A percentile compares a stretch with the other conserved stretches of the same genome.
Evolutionary conservation across 2,888 invertebrate genomes (phyloP).

Genomic region (Sussaba pulchella): DNA sequence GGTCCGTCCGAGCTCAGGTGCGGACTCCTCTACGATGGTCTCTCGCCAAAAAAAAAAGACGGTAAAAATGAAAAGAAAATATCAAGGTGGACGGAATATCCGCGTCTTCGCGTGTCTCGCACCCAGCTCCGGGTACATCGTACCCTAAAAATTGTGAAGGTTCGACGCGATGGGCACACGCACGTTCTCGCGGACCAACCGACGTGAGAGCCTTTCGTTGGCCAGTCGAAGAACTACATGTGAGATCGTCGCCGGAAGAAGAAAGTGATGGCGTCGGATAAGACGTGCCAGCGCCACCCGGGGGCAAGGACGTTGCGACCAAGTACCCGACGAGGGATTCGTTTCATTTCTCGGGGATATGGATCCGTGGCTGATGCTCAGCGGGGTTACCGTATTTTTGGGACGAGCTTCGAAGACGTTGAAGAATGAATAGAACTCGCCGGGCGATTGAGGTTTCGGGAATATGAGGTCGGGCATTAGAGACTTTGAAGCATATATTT

Average conservation of each 20-base stretch:
- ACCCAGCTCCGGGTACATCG: background rate
- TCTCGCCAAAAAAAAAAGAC: background rate
- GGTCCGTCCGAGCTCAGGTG: background rate
- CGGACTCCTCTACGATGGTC: background rate
- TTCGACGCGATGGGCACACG: constrained; percentile 61
- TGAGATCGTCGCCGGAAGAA: constrained; percentile 15
- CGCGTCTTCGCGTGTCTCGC: constrained; percentile 68
- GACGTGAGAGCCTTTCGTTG: constrained; percentile 45
- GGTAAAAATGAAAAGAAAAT: constrained; percentile 68
- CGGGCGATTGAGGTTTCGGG: too few relatives aligned
- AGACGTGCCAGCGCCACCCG: too few relatives aligned
- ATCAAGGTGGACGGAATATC: constrained; percentile 66
- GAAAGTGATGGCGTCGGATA: background rate
- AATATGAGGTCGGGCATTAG: background rate
- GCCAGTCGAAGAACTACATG: background rate
- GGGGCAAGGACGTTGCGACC: too few relatives aligned
- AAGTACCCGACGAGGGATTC: too few relatives aligned
- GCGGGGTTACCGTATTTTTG: too few relatives aligned
- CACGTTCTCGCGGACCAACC: constrained; percentile 32
- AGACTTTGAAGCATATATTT: background rate
- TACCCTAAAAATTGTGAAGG: constrained; percentile 67
- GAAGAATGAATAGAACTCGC: too few relatives aligned
- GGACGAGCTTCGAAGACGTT: too few relatives aligned
- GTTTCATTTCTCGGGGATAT: too few relatives aligned
- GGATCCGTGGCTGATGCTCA: too few relatives aligned